Percentiles rank a stretch among this genome's conserved stretches.
Evolutionary conservation across 1,140 invertebrate genomes (phyloP).

Genomic region (Drosophila littoralis): DNA sequence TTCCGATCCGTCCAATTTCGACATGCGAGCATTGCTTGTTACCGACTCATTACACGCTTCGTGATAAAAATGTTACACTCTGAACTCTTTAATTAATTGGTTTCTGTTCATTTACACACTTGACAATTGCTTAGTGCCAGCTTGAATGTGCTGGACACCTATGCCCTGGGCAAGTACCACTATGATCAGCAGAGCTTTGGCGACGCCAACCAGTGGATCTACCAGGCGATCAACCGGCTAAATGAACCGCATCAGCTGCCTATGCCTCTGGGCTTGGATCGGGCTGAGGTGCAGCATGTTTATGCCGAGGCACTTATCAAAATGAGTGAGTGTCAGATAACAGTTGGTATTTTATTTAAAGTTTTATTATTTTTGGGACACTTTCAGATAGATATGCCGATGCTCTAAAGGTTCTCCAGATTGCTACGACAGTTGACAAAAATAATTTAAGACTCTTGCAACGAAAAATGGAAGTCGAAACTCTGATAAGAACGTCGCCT

Average conservation of each 20-base stretch:
- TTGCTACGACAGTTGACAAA: conserved; percentile 42
- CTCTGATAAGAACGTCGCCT: conserved; percentile 85
- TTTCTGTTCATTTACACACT: too few species aligned
- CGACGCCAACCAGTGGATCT: conserved; percentile 55
- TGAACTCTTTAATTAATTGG: neutral
- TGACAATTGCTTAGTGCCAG: conserved; percentile 35
- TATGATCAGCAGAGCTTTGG: conserved; percentile 46
- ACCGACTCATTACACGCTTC: too few species aligned
- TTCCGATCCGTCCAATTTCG: too few species aligned
- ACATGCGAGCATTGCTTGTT: too few species aligned
- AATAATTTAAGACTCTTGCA: conserved; percentile 84
- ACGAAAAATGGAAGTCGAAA: conserved; percentile 89
- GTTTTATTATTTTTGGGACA: neutral
- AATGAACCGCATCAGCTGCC: conserved; percentile 2
- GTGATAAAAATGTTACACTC: neutral
- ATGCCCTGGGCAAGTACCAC: conserved; percentile 52
- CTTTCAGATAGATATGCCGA: conserved; percentile 53
- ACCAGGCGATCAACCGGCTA: conserved; percentile 31
- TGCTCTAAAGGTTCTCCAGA: conserved; percentile 62
- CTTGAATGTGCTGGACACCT: conserved; percentile 45
- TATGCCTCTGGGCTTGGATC: conserved; percentile 39
- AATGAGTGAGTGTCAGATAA: conserved; percentile 51
- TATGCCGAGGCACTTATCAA: conserved; percentile 61
- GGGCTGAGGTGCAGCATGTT: conserved; percentile 33
- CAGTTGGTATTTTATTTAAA: neutral